phyloP scores from a whole-genome alignment of 2,888 invertebrate species.

The Branchellion lobata region DNA sequence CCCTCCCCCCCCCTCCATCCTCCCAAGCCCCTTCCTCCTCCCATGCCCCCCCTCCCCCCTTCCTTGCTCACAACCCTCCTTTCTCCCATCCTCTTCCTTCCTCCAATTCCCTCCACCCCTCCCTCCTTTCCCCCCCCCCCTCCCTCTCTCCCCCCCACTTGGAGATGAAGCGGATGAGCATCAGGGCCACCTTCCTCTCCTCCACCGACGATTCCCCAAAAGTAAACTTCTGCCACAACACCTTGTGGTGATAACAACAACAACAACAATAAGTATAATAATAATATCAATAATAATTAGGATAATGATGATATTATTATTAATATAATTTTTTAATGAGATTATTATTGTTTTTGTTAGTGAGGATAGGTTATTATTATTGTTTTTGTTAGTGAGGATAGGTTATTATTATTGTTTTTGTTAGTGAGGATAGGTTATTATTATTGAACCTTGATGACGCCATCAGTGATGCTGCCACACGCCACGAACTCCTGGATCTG shows the following conservation, averaged over 20 bases:
- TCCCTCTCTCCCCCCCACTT: constrained; percentile 58
- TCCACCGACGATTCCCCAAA: constrained; percentile 70
- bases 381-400: too few relatives aligned
- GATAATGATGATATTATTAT: not conserved
- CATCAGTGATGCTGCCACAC: constrained; percentile 65
- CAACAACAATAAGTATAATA: too few relatives aligned
- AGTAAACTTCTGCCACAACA: constrained; percentile 82
- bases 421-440: too few relatives aligned
- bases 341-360: too few relatives aligned
- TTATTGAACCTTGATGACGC: not conserved
- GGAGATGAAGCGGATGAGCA: constrained; percentile 77
- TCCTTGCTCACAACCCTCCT: too few relatives aligned
- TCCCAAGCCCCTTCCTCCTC: not conserved
- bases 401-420: too few relatives aligned
- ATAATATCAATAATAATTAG: not conserved
- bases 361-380: too few relatives aligned
- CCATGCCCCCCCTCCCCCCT: too few relatives aligned
- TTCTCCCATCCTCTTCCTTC: too few relatives aligned
- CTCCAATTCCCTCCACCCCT: not conserved
- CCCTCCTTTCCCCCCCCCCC: not conserved
- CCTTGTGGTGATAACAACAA: too few relatives aligned
- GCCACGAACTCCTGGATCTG: constrained; percentile 68
- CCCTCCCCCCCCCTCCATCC: not conserved
- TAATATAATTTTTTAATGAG: too few relatives aligned
- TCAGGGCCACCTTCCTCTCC: constrained; percentile 74